Percentiles rank a stretch among this genome's conserved stretches.
These are phyloP conservation scores for Calliopum simillimum DNA, from an alignment of 2,888 invertebrate genomes.

Conservation along the genomic window DNA sequence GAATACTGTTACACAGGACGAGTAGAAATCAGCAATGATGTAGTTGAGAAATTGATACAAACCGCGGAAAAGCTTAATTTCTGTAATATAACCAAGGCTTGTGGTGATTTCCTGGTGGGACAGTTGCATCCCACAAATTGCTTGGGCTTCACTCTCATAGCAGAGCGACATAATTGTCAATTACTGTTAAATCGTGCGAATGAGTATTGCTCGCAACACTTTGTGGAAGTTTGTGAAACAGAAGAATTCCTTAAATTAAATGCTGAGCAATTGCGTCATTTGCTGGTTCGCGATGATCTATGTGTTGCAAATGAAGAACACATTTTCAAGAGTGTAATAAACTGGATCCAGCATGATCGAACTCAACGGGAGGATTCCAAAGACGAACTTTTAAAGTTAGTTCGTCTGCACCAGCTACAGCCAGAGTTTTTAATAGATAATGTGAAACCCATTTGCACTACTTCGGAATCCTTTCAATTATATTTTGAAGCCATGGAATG, in stretches of 20 bases:
- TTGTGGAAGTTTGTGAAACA: slow-evolving; percentile 78
- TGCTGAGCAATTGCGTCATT: slow-evolving; percentile 81
- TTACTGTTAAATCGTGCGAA: slow-evolving; percentile 84
- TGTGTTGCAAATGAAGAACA: slow-evolving; percentile 92
- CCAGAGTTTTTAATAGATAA: slow-evolving; percentile 92
- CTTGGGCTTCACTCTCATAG: too few relatives aligned
- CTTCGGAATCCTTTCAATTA: slow-evolving; percentile 82
- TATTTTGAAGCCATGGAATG: slow-evolving; percentile 95
- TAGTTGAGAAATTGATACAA: slow-evolving; percentile 87
- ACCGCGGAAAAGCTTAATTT: slow-evolving; percentile 91
- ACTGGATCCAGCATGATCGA: slow-evolving; percentile 87
- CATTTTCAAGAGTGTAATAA: slow-evolving; percentile 88
- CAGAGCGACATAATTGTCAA: slow-evolving; percentile 84
- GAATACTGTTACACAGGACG: slow-evolving; percentile 89
- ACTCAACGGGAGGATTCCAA: slow-evolving; percentile 76
- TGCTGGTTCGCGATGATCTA: slow-evolving; percentile 89
- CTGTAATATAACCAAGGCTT: slow-evolving; percentile 88
- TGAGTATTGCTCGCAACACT: slow-evolving; percentile 84
- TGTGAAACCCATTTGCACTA: slow-evolving; percentile 77
- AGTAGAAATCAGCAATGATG: slow-evolving; percentile 87
- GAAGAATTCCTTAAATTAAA: slow-evolving; percentile 69
- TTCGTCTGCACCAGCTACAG: slow-evolving; percentile 85
- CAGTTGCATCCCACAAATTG: too few relatives aligned
- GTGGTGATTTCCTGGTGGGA: slow-evolving; percentile 89
- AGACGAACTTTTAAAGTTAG: slow-evolving; percentile 77